These are phyloP conservation scores for Tryphoninae sp. DNA, from an alignment of 2,888 invertebrate species.

Conservation along the genomic window DNA sequence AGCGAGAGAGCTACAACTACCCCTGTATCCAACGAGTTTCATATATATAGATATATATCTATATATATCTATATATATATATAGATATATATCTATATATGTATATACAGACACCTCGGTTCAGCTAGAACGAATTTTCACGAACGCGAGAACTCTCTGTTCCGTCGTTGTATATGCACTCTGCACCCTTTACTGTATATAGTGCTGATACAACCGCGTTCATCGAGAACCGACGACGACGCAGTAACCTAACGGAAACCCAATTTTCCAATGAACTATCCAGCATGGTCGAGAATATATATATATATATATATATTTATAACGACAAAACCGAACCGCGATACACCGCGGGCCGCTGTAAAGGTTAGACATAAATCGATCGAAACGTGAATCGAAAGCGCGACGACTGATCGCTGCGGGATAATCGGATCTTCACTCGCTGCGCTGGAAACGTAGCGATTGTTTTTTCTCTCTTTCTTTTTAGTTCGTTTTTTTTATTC, in stretches of 20 bases:
- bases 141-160: conserved; percentile 40
- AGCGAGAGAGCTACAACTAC: conserved; percentile 47
- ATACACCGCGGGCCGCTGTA: background rate
- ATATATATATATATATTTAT: background rate
- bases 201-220: conserved; percentile 40
- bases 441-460: background rate
- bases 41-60: conserved; percentile 11
- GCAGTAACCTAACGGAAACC: conserved; percentile 52
- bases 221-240: conserved; percentile 34
- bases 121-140: conserved; percentile 42
- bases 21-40: conserved; percentile 3
- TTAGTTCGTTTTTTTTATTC: background rate
- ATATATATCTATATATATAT: background rate
- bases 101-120: background rate
- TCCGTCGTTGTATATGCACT: conserved; percentile 22
- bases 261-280: conserved; percentile 61
- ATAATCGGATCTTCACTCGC: background rate
- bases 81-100: too few species aligned
- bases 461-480: background rate
- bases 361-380: background rate
- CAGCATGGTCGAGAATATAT: conserved; percentile 17
- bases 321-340: background rate
- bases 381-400: background rate
- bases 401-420: background rate
- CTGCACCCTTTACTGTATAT: conserved; percentile 5